A percentile compares a stretch with the other conserved stretches of the same genome.
Evolutionary conservation across 2,888 invertebrate species (phyloP).

Genomic region (Dynastes tityus): DNA sequence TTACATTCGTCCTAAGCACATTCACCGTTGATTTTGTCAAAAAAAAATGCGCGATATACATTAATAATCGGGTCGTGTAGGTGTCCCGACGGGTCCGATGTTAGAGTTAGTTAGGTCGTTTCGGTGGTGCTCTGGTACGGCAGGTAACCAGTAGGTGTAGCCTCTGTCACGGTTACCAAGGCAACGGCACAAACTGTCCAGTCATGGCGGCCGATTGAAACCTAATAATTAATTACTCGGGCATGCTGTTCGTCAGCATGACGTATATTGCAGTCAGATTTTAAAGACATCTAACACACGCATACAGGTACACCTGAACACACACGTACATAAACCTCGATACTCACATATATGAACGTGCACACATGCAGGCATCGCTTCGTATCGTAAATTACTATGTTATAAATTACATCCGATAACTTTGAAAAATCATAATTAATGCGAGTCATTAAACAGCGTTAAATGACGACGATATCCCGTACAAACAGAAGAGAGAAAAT

Average conservation of each 20-base stretch:
- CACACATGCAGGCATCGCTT: constrained; percentile 4
- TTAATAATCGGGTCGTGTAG: constrained; percentile 60
- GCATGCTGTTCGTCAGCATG: constrained; percentile 62
- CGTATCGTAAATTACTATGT: constrained; percentile 38
- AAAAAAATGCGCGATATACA: constrained; percentile 52
- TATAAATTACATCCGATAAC: constrained; percentile 45
- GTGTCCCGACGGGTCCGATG: constrained; percentile 56
- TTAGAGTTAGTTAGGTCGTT: constrained; percentile 42
- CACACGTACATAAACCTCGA: constrained; percentile 21
- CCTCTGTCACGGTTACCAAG: constrained; percentile 65
- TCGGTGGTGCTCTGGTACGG: constrained; percentile 58
- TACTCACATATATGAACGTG: constrained; percentile 10
- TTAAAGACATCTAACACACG: constrained; percentile 52
- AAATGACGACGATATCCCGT: constrained; percentile 12
- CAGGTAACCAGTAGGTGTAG: constrained; percentile 66
- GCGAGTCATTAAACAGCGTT: constrained; percentile 30
- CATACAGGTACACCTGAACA: constrained; percentile 21
- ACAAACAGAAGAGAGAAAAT: constrained; percentile 26
- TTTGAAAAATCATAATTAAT: constrained; percentile 48
- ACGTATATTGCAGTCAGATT: constrained; percentile 60
- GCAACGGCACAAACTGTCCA: constrained; percentile 64
- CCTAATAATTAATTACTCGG: constrained; percentile 69
- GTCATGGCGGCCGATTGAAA: constrained; percentile 69
- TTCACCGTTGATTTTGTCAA: not conserved
- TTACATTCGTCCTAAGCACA: not conserved